Base-by-base conservation (phyloP, 2,113 vertebrate species). In the Pyrgilauda ruficollis region DNA sequence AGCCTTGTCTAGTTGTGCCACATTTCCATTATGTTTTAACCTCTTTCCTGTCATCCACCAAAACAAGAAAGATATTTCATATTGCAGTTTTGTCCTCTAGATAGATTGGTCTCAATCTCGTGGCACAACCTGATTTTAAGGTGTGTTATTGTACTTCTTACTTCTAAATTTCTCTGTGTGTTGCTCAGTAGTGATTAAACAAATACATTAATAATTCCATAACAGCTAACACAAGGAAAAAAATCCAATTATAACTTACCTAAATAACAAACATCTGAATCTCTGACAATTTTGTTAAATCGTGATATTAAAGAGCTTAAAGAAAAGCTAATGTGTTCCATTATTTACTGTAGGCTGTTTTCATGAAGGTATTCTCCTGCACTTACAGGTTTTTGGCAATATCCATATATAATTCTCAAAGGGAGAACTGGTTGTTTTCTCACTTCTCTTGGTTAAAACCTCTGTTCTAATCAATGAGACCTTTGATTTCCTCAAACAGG, bases 401-500 rank as follows among this genome's bases (percentile, higher is more conserved):
- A 66, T 33, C 39, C 35, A 33, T 46, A 24, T 19, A 15, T 56
- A 70, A 78, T 89, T 90, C 46, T 24, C 31, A 31, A 90, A 92
- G 52, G 74, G 61, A 75, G 61, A 86, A 67, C 39, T 15, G 55
- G 66, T 69, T 90, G 47, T 81, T 96, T 90, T 92, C 61, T 53
- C 20, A n/a, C 33, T 58, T 74, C 35, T 91, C 61, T 72, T 27
- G 2, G 47, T 89, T 84, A 86, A 95, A 93, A 77, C 13, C 8
- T 93, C 67, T 84, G 24, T 56, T 70, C 46, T 80, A 93, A 81
- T 68, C 76, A 80, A 17, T 44, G 49, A 92, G 79, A 86, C 35
- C 21, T 96, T 87, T 75, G 68, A 81, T 82, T 88, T 90, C 28
- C 30, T 93, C 75, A 86, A 84, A 92, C 61, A 78, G 76, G 47